These are phyloP conservation scores for Patella ulyssiponensis DNA, from an alignment of 2,888 invertebrate genomes.

Conservation along the genomic window DNA sequence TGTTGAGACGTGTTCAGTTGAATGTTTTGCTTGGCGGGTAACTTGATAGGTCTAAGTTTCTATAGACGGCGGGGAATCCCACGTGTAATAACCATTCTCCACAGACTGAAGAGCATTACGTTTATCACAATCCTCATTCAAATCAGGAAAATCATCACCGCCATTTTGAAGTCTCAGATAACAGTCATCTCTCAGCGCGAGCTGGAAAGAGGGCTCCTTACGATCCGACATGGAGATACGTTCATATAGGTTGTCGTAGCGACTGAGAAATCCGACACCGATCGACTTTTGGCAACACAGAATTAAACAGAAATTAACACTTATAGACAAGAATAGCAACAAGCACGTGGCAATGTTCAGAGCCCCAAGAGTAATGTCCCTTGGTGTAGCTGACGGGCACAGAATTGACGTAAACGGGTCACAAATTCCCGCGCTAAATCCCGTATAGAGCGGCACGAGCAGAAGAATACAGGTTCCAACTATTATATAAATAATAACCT, in stretches of 20 bases:
- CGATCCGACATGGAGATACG: constrained; percentile 9
- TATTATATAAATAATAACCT: background rate
- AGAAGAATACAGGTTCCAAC: background rate
- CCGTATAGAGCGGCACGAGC: background rate
- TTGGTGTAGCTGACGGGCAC: background rate
- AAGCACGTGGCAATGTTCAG: background rate
- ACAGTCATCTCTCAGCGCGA: constrained; percentile 1
- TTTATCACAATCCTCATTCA: background rate
- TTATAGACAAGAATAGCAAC: background rate
- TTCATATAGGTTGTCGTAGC: background rate
- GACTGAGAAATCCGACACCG: background rate
- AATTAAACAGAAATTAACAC: background rate
- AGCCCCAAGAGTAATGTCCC: constrained; percentile 4
- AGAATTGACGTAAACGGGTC: background rate
- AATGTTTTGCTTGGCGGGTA: too few species aligned
- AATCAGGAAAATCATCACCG: background rate
- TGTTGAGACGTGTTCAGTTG: too few species aligned
- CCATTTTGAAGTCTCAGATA: background rate
- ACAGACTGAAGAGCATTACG: background rate
- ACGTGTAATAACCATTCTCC: constrained; percentile 8
- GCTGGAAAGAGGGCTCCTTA: background rate
- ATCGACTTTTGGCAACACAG: background rate
- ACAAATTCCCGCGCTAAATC: background rate
- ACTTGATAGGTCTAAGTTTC: background rate
- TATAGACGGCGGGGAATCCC: background rate